A percentile compares a stretch with the other conserved stretches of the same genome.
Evolutionary conservation across 2,888 invertebrate genomes (phyloP).

Genomic region (Trilocha varians): DNA sequence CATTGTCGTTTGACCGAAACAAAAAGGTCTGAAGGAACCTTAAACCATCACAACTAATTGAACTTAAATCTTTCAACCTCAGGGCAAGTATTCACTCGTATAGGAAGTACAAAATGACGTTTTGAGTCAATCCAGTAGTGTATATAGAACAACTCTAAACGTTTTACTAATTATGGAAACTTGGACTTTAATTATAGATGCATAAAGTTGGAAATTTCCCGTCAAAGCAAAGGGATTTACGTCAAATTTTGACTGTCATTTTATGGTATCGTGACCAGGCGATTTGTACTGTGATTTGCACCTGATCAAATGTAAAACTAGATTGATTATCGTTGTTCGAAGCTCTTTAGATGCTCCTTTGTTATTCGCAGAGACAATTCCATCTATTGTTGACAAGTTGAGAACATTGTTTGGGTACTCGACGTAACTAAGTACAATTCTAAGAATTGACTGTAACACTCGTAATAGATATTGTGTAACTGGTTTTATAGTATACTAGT

Average conservation of each 20-base stretch:
- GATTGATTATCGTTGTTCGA: conserved; percentile 61
- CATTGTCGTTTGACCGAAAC: conserved; percentile 28
- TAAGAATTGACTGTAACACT: no score
- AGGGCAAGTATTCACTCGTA: conserved; percentile 27
- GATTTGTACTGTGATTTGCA: conserved; percentile 71
- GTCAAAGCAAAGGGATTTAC: neutral
- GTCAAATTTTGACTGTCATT: neutral
- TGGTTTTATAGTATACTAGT: no score
- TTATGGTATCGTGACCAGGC: conserved; percentile 54
- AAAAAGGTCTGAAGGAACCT: conserved; percentile 22
- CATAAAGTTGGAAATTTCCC: neutral
- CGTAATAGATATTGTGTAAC: no score
- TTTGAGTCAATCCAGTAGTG: conserved; percentile 19
- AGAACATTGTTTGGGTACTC: neutral
- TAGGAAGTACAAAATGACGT: conserved; percentile 17
- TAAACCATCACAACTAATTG: conserved; percentile 15
- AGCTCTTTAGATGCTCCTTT: conserved; percentile 43
- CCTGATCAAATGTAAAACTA: conserved; percentile 68
- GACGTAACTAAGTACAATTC: no score
- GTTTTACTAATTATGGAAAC: neutral
- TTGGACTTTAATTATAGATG: neutral
- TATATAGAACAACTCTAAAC: conserved; percentile 12
- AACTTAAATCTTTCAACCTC: conserved; percentile 21
- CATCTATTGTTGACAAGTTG: conserved; percentile 24
- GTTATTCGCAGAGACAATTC: conserved; percentile 47